These are phyloP conservation scores for Aquatica leii DNA, from an alignment of 2,888 invertebrate species.

Conservation along the genomic window DNA sequence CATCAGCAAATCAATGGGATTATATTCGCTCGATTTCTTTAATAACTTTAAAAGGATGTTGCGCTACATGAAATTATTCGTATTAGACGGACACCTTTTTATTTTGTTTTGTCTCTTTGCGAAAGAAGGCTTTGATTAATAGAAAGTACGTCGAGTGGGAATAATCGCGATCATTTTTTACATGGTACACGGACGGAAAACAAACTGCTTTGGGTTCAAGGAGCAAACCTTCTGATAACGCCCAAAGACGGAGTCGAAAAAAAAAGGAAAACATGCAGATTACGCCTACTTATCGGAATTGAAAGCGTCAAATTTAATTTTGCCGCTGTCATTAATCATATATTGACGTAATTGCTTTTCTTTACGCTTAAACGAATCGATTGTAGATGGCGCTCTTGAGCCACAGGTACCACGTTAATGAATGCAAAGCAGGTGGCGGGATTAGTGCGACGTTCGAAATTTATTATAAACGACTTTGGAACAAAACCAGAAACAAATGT, in stretches of 20 bases:
- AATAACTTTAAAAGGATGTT: slow-evolving; percentile 29
- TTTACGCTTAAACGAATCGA: background rate
- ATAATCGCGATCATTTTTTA: slow-evolving; percentile 53
- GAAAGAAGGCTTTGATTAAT: slow-evolving; percentile 46
- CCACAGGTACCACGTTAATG: slow-evolving; percentile 2
- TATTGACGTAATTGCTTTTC: background rate
- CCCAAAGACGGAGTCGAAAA: background rate
- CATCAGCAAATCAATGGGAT: slow-evolving; percentile 36
- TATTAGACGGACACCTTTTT: no score
- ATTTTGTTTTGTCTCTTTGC: slow-evolving; percentile 16
- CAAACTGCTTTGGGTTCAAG: slow-evolving; percentile 51
- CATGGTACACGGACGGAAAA: slow-evolving; percentile 46
- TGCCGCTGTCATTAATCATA: no score
- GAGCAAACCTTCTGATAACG: slow-evolving; percentile 44
- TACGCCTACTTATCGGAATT: slow-evolving; percentile 7
- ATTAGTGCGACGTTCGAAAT: slow-evolving; percentile 10
- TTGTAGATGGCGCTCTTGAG: background rate
- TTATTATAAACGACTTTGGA: slow-evolving; percentile 26
- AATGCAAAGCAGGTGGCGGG: slow-evolving; percentile 1
- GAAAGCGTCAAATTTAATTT: background rate
- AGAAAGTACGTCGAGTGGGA: slow-evolving; percentile 46
- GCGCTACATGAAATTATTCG: background rate
- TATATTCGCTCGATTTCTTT: slow-evolving; percentile 37
- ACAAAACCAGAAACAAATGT: slow-evolving; percentile 26
- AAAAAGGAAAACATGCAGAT: slow-evolving; percentile 9